Evolutionary conservation across 2,797 vertebrate species (phyloP), one percentile per base, ranked within the genome.

Genomic region (Valencia hispanica): DNA sequence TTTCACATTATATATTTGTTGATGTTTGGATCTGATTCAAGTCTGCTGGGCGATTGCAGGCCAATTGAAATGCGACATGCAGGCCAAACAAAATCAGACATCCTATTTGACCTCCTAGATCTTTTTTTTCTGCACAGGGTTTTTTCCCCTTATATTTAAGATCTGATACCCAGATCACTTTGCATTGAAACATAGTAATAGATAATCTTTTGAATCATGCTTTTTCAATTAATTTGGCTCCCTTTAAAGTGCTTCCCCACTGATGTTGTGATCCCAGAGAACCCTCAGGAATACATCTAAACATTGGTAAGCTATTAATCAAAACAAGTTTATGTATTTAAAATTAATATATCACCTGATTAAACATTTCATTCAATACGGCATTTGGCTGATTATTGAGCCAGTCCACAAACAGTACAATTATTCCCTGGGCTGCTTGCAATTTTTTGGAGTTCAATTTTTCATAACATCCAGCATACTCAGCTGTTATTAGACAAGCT

Each of bases 311-410:
- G 55, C 75, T 80, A 86, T 89, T 85, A 79, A 87, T 92, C 86
- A 88, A 81, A 45, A 27, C 43, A 71, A 65, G 85, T 79, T 94
- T 87, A 82, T 75, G 79, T 79, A 87, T 88, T 91, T 86, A 89
- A 85, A 74, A 76, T 80, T 84, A 90, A 90, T 91, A 89, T 86
- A 92, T 94, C 91, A 90, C 45, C 70, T 65, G 69, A 79, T 74
- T 86, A 91, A 88, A 88, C 80, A 80, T 89, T 92, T 89, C 73
- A 84, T 84, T 91, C 88, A 87, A 88, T 93, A 91, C 87, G 91
- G 88, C 79, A 91, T 91, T 90, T 83, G 81, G 80, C 43, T 69
- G 74, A 85, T 90, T 87, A 85, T 71, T 82, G 78, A 84, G 65
- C 76, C 78, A 45, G 80, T 90, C 75, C 32, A 85, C 88, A 86